Percentiles rank a stretch among this genome's conserved stretches.
These are phyloP conservation scores for Channa maculata DNA, from an alignment of 2,113 vertebrate genomes.

Conservation along the genomic window DNA sequence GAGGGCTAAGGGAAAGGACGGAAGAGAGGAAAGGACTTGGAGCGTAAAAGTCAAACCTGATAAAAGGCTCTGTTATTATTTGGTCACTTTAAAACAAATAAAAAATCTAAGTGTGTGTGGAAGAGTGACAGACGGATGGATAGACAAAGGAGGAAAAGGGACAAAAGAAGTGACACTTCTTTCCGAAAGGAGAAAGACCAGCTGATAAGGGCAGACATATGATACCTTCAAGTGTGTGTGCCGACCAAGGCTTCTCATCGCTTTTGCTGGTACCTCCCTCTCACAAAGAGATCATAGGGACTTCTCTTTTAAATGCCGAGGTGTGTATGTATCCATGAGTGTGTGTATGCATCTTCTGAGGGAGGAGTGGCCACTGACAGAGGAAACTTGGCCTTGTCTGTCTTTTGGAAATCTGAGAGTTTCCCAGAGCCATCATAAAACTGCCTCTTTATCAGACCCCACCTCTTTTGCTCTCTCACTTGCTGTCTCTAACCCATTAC, in stretches of 20 bases:
- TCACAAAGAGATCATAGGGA: conserved; percentile 91
- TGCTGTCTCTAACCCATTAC: conserved; percentile 83
- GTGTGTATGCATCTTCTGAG: conserved; percentile 71
- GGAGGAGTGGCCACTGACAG: conserved; percentile 88
- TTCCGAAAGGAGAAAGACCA: conserved; percentile 91
- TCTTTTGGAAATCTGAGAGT: conserved; percentile 97
- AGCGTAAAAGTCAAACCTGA: conserved; percentile 7
- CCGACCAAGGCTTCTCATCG: conserved; percentile 89
- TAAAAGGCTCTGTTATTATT: conserved; percentile 19
- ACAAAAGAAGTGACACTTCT: conserved; percentile 89
- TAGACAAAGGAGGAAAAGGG: conserved; percentile 83
- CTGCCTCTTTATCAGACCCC: conserved; percentile 88
- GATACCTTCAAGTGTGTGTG: conserved; percentile 90
- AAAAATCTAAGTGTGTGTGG: conserved; percentile 49
- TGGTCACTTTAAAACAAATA: conserved; percentile 5
- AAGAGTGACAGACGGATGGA: conserved; percentile 83
- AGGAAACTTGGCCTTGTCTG: conserved; percentile 93
- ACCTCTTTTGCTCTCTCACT: conserved; percentile 60
- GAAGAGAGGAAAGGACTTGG: neutral
- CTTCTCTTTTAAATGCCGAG: conserved; percentile 92
- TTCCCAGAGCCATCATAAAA: conserved; percentile 96
- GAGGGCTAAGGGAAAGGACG: too few relatives aligned
- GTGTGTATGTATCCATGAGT: conserved; percentile 80
- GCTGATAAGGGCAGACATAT: conserved; percentile 95
- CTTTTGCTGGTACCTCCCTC: conserved; percentile 86